Conservation (phyloP, 1,140 invertebrate genomes). For the Campoletis sonorensis region DNA sequence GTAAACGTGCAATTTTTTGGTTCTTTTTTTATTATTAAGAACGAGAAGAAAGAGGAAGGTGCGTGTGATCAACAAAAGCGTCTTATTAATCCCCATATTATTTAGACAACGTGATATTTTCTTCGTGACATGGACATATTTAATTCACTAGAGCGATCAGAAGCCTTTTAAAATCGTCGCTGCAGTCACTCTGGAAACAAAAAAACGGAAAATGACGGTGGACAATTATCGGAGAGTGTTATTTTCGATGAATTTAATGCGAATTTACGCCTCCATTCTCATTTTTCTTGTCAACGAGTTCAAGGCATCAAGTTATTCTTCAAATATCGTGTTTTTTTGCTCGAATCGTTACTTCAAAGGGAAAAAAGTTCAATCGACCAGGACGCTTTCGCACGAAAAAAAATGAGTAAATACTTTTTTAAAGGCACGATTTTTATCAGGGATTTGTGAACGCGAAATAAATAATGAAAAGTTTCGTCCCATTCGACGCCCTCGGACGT, state of each 20-base stretch:
- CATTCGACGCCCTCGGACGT: too few relatives aligned
- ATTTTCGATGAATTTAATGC: neutral
- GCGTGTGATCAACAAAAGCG: slow-evolving; percentile 29
- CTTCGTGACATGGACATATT: slow-evolving; percentile 34
- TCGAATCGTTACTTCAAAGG: too few relatives aligned
- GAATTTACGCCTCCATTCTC: too few relatives aligned
- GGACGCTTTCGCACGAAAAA: too few relatives aligned
- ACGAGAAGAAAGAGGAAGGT: slow-evolving; percentile 35
- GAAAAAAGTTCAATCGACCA: too few relatives aligned
- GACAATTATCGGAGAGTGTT: slow-evolving; percentile 14
- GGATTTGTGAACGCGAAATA: too few relatives aligned
- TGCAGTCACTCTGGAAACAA: slow-evolving; percentile 74
- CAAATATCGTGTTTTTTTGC: too few relatives aligned
- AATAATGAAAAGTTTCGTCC: too few relatives aligned
- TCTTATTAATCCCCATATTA: slow-evolving; percentile 35
- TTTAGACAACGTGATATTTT: neutral
- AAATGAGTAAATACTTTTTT: too few relatives aligned
- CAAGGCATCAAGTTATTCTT: too few relatives aligned
- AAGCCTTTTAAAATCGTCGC: slow-evolving; percentile 79
- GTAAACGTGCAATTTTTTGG: neutral
- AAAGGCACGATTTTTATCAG: too few relatives aligned
- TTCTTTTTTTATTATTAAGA: slow-evolving; percentile 31
- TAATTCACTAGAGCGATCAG: slow-evolving; percentile 78
- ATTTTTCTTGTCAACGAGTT: too few relatives aligned
- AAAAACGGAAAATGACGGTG: slow-evolving; percentile 55